phyloP scores from a whole-genome alignment of 2,797 vertebrate species.

The Sebastes kiyomatsui region DNA sequence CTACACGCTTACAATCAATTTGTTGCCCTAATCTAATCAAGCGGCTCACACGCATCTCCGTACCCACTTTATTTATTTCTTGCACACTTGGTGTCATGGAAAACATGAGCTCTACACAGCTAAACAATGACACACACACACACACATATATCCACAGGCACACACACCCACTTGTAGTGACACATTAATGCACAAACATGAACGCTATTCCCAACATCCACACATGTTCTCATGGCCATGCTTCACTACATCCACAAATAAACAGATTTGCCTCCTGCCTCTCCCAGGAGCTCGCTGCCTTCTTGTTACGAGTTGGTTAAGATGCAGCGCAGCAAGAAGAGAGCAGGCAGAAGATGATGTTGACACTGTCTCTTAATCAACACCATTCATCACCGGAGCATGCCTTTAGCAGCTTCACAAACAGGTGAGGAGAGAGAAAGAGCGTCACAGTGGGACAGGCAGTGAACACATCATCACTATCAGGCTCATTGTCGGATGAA shows the following conservation, averaged over 20 bases:
- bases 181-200: conserved; percentile 28
- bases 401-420: conserved; percentile 38
- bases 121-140: conserved; percentile 37
- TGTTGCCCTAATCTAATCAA: conserved; percentile 72
- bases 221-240: conserved; percentile 37
- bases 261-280: conserved; percentile 39
- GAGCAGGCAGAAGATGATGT: conserved; percentile 30
- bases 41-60: conserved; percentile 47
- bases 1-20: conserved; percentile 79
- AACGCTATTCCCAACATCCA: conserved; percentile 20
- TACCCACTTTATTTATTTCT: conserved; percentile 42
- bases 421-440: conserved; percentile 31
- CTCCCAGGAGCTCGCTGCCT: conserved; percentile 24
- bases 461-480: background rate
- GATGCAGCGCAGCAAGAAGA: conserved; percentile 28
- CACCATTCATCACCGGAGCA: conserved; percentile 46
- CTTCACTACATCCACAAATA: conserved; percentile 48
- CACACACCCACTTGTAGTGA: background rate
- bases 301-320: conserved; percentile 38
- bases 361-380: conserved; percentile 60
- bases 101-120: conserved; percentile 53
- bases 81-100: conserved; percentile 54
- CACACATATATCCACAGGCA: background rate
- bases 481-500: background rate
- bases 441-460: background rate